These are phyloP conservation scores for Oreochromis tanganicae DNA, from an alignment of 2,113 vertebrate genomes.

Conservation along the genomic window DNA sequence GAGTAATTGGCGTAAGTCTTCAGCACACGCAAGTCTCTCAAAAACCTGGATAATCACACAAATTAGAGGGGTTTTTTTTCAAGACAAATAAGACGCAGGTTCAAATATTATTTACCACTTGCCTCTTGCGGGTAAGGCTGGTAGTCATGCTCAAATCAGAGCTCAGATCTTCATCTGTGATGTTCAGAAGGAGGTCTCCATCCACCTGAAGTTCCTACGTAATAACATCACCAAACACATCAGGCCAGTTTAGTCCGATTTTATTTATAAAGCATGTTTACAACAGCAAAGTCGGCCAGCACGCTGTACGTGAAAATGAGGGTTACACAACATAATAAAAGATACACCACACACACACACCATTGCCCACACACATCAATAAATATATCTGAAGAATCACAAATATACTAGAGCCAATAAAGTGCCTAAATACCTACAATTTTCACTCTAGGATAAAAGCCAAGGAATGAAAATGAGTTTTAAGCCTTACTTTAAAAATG, in stretches of 20 bases:
- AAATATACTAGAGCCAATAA: neutral
- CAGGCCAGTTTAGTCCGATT: neutral
- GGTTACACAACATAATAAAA: neutral
- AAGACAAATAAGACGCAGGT: neutral
- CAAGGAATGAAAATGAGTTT: neutral
- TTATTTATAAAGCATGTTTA: neutral
- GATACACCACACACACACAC: neutral
- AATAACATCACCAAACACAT: neutral
- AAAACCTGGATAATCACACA: constrained; percentile 73
- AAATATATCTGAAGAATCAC: neutral
- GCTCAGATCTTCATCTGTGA: constrained; percentile 84
- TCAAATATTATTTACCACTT: neutral
- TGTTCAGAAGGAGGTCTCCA: constrained; percentile 87
- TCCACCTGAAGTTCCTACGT: constrained; percentile 89
- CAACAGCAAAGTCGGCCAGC: neutral
- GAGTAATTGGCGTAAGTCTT: constrained; percentile 94
- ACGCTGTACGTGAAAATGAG: neutral
- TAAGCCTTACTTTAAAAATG: neutral
- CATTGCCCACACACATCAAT: neutral
- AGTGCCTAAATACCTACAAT: neutral
- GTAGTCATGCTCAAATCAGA: constrained; percentile 83
- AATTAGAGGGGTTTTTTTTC: neutral
- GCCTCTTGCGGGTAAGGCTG: constrained; percentile 87
- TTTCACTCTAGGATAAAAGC: neutral
- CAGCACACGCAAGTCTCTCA: constrained; percentile 87